Evolutionary conservation across 2,888 invertebrate species (phyloP).

Genomic region (Creontiades dilutus): DNA sequence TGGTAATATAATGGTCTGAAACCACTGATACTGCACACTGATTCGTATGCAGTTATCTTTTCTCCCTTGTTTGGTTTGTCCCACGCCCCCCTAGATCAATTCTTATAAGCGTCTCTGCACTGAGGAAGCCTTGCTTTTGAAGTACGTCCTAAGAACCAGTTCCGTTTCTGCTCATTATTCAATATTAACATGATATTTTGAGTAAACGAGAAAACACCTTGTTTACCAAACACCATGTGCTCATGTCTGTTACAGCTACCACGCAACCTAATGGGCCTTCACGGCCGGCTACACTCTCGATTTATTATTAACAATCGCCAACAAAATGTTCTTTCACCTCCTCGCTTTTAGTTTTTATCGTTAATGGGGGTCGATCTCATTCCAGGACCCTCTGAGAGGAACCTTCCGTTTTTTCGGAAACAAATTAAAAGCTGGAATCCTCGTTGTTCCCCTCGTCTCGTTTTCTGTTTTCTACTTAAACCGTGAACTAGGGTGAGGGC

Average conservation of each 20-base stretch:
- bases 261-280: background rate
- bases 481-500: background rate
- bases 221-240: background rate
- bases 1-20: too few relatives aligned
- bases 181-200: too few relatives aligned
- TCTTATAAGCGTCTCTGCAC: too few relatives aligned
- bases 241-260: background rate
- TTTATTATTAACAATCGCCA: conserved; percentile 13
- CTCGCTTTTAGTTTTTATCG: background rate
- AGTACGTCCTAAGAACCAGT: too few relatives aligned
- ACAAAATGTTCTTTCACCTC: background rate
- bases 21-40: too few relatives aligned
- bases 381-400: background rate
- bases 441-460: background rate
- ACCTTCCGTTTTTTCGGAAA: conserved; percentile 35
- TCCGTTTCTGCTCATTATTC: too few relatives aligned
- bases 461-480: conserved; percentile 35
- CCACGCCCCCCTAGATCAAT: too few relatives aligned
- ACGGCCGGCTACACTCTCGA: conserved; percentile 15
- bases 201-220: background rate
- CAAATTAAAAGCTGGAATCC: conserved; percentile 14
- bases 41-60: too few relatives aligned
- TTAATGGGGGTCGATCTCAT: conserved; percentile 1
- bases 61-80: too few relatives aligned
- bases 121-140: too few relatives aligned